Evolutionary conservation across 2,888 invertebrate species (phyloP).

Genomic region (Calephelis perditalis): DNA sequence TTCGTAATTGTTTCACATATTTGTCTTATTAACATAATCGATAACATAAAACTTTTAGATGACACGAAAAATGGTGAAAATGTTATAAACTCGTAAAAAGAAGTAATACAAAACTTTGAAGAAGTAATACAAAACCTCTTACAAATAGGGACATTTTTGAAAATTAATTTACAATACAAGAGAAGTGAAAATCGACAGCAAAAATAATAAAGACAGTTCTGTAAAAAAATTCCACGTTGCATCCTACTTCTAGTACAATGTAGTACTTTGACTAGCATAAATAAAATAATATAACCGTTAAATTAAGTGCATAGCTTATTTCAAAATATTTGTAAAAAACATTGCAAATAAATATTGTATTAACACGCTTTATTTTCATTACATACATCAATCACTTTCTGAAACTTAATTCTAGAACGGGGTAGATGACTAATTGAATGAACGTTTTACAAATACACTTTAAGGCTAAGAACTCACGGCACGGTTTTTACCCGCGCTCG

Average conservation of each 20-base stretch:
- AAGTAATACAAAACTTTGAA: background rate
- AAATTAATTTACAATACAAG: no score
- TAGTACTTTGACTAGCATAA: slow-evolving; percentile 67
- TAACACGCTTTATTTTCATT: no score
- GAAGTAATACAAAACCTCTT: background rate
- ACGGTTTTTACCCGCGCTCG: no score
- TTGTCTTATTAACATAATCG: slow-evolving; percentile 33
- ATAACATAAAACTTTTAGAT: slow-evolving; percentile 29
- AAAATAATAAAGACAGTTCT: background rate
- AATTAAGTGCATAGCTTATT: slow-evolving; percentile 16
- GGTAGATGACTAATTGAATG: no score
- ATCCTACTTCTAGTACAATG: slow-evolving; percentile 54
- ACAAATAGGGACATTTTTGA: no score
- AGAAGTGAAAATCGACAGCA: no score
- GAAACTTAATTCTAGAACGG: no score
- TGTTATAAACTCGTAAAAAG: slow-evolving; percentile 19
- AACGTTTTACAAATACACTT: no score
- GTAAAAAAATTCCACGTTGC: slow-evolving; percentile 25
- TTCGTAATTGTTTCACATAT: slow-evolving; percentile 47
- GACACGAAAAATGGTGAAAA: slow-evolving; percentile 21
- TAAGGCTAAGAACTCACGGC: no score
- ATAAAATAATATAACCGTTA: slow-evolving; percentile 34
- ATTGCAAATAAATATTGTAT: background rate
- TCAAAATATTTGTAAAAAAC: background rate
- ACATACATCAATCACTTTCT: no score